These are phyloP conservation scores for Nansenia antarctica DNA, from an alignment of 2,113 vertebrate species.

Conservation along the genomic window DNA sequence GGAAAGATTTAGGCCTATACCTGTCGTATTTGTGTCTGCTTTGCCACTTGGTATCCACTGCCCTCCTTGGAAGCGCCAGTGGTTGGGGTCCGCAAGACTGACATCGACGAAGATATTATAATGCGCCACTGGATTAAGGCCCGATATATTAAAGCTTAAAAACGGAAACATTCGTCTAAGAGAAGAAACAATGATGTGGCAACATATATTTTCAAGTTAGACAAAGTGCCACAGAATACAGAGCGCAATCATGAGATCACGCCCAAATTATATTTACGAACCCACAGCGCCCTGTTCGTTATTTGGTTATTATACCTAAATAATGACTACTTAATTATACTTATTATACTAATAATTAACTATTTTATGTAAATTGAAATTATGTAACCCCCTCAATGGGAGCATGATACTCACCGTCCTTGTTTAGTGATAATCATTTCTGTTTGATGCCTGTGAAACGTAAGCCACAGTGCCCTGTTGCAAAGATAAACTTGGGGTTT, in stretches of 20 bases:
- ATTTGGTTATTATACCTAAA: neutral
- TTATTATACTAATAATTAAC: neutral
- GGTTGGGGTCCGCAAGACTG: conserved; percentile 87
- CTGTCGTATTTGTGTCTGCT: conserved; percentile 89
- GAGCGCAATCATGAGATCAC: too few relatives aligned
- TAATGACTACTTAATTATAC: neutral
- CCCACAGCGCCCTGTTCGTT: neutral
- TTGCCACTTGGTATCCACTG: conserved; percentile 91
- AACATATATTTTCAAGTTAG: too few relatives aligned
- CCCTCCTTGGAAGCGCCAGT: conserved; percentile 89
- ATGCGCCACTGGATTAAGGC: conserved; percentile 84
- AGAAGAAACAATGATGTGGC: conserved; percentile 23
- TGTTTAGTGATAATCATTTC: conserved; percentile 90
- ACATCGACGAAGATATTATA: conserved; percentile 91
- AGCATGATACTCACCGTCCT: conserved; percentile 76
- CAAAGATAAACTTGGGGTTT: conserved; percentile 88
- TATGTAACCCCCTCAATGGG: neutral
- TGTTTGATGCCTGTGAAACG: conserved; percentile 86
- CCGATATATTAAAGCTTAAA: conserved; percentile 87
- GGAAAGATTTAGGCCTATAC: conserved; percentile 68
- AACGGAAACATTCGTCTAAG: conserved; percentile 88
- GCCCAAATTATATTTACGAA: neutral
- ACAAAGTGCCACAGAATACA: too few relatives aligned
- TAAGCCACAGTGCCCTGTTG: conserved; percentile 86
- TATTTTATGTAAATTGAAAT: neutral